phyloP scores from a whole-genome alignment of 1,140 invertebrate species.

The Zaprionus vittiger region DNA sequence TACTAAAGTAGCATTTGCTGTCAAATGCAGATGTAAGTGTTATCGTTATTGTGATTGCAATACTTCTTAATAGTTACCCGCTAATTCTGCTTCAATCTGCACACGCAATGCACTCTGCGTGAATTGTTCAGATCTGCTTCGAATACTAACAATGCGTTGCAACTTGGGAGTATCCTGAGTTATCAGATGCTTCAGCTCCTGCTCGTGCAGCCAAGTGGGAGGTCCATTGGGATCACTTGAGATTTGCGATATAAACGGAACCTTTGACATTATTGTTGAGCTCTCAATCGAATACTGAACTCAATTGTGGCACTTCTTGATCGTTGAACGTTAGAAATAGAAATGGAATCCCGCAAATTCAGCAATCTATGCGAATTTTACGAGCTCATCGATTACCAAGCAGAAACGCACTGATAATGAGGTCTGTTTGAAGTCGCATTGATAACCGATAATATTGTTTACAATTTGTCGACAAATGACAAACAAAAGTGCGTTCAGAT shows the following conservation, averaged over 20 bases:
- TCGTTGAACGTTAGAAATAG: neutral
- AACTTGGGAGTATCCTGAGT: slow-evolving; percentile 32
- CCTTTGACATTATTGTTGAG: slow-evolving; percentile 40
- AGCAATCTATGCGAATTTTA: neutral
- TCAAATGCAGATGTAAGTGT: neutral
- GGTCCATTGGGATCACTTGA: slow-evolving; percentile 35
- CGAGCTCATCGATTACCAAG: slow-evolving; percentile 5
- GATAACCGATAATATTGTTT: neutral
- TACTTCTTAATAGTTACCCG: slow-evolving; percentile 16
- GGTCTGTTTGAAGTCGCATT: slow-evolving; percentile 2
- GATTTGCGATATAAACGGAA: slow-evolving; percentile 32
- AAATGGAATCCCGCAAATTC: neutral
- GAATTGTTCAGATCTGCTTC: slow-evolving; percentile 40
- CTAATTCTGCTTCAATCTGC: slow-evolving; percentile 34
- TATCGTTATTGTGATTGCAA: neutral
- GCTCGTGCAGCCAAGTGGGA: slow-evolving; percentile 44
- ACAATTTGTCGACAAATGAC: neutral
- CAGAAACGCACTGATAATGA: neutral
- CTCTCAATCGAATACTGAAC: slow-evolving; percentile 35
- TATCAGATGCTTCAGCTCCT: slow-evolving; percentile 44
- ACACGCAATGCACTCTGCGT: slow-evolving; percentile 32
- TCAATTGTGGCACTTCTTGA: neutral
- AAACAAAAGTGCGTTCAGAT: slow-evolving; percentile 1
- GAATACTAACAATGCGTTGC: slow-evolving; percentile 23
- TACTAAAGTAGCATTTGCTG: slow-evolving; percentile 33